Evolutionary conservation across 92 coral and sea anemone species (phyloP).

Genomic region (Parazoanthus swiftii): DNA sequence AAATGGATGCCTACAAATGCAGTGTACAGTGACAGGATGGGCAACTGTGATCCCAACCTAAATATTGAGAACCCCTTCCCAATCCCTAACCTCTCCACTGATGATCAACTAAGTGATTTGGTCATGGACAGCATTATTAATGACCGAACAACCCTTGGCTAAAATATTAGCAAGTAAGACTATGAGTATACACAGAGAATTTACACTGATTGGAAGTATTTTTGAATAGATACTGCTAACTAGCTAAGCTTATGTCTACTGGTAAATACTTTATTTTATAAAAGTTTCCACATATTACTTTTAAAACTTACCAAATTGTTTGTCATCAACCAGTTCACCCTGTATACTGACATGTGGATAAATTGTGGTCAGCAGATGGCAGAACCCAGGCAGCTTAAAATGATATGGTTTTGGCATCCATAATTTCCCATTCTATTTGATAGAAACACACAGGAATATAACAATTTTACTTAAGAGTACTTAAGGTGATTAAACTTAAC

Average conservation of each 20-base stretch:
- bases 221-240: too few species aligned
- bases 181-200: too few species aligned
- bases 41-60: too few species aligned
- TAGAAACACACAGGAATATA: neutral
- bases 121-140: neutral
- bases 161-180: too few species aligned
- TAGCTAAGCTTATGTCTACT: too few species aligned
- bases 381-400: conserved; percentile 82
- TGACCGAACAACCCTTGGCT: too few species aligned
- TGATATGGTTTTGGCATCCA: conserved; percentile 75
- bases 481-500: too few species aligned
- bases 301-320: conserved; percentile 62
- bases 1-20: neutral
- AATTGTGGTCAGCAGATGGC: conserved; percentile 69
- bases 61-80: too few species aligned
- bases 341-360: conserved; percentile 70
- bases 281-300: neutral
- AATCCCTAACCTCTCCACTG: too few species aligned
- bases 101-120: too few species aligned
- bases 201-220: too few species aligned
- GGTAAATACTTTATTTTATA: neutral
- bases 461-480: neutral
- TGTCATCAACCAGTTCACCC: conserved; percentile 54
- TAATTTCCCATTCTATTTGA: conserved; percentile 49
- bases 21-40: too few species aligned